Evolutionary conservation across 1,140 invertebrate species (phyloP), one percentile per base, ranked within the genome.

Genomic region (Halyomorpha halys): DNA sequence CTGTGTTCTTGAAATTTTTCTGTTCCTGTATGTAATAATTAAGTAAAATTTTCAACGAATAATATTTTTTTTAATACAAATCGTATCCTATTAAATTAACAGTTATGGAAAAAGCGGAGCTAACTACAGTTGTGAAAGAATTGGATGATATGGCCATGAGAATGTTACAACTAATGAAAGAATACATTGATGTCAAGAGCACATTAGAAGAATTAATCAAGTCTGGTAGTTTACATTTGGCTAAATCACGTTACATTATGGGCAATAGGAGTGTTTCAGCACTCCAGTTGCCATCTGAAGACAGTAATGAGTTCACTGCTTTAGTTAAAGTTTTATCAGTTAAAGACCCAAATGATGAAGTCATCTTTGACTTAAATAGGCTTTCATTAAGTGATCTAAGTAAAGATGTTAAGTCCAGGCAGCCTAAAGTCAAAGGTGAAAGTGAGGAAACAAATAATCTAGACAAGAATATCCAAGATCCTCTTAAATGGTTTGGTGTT

Each of bases 401-500:
- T 45, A 56, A 25, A 25, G 53, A 56, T 15, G 23, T 56, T 2
- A 25, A 56, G 23, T 5, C 9, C 15, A 15, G 6, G 8, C 15
- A 56, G 2, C 18, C 18, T 3, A 21, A 23, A 21, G 23, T 23
- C 9, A 56, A 21, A 16, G 27, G 11, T 18, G 16, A 39, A 18
- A 61, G 64, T 53, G 30, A 14, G 6, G 59, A 39, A 23, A 34
- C 27, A 9, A 19, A 56, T 27, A 59, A 49, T 51, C 19, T 19
- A 27, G n/a, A 27, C 23, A 65, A 47, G 19, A 13, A 16, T 44
- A 23, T 34, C 19, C 54, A 59, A 53, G 82, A 87, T 74, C 86
- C 86, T 4, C 72, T 87, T 21, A 82, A 81, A 65, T 88, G 86
- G 86, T 89, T 89, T 76, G 86, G 87, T 15, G 78, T 86, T 61